Base-by-base conservation (phyloP, 1,140 invertebrate genomes). In the Drosophila prosaltans region DNA sequence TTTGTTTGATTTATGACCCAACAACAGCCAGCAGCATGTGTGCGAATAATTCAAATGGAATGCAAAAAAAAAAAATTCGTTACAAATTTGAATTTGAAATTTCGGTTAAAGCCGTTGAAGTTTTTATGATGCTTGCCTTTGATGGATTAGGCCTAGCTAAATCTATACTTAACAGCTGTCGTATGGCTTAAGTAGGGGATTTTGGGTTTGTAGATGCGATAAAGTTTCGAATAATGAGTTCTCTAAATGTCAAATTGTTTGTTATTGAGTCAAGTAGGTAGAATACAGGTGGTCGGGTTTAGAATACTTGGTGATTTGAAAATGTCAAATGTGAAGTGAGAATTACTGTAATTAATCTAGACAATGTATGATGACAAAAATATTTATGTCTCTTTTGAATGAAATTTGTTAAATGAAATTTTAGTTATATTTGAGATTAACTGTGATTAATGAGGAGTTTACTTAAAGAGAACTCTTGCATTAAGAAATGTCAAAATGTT, bases 31-130 rank as follows among this genome's bases (percentile, higher is more conserved):
- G 16, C 16, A 16, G 16, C 16, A 16, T 16, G 16, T 16, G 16
- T 16, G 45, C 45, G 45, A 24, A 51, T 2, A 5, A 6, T 51
- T 51, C 45, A 51, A 51, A 51, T 51, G 2, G 21, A 26, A 48
- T 48, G 45, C 8, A 26, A 51, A 16, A 16, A 16, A 16, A 16
- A 16, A 16, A 16, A 51, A 51, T 51, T 51, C 45, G 45, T 51
- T 51, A 51, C 45, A 51, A 51, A 51, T 26, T 51, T 51, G 21
- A 51, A 51, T 51, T 51, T 26, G 1, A 26, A 51, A 21, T 51
- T 51, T 51, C 45, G 2, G 45, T 48, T 48, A 24, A 3, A 48
- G 21, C 21, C 24, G 45, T 48, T 48, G 45, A 48, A 48, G 7
- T 9, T 26, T 51, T 51, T 26, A 51, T 36, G 32, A 36, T 36